Evolutionary conservation across 2,797 vertebrate genomes (phyloP), one percentile per base, ranked within the genome.

Genomic region (Karalla daura): DNA sequence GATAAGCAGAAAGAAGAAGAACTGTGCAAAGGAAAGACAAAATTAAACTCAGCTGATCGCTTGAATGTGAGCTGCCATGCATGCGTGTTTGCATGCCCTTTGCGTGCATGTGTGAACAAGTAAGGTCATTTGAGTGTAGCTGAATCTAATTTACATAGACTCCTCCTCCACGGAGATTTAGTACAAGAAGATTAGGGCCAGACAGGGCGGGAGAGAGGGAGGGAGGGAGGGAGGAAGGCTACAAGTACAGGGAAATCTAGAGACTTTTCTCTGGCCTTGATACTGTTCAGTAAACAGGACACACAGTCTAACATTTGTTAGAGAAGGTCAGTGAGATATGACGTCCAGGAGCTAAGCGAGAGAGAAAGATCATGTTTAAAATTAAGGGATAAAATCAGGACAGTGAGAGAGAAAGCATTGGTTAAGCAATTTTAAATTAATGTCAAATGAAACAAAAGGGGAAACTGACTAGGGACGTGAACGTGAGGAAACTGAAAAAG

Each of bases 1-100:
- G 86, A 99, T 88, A 2, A 99, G 87, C 47, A 99, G 95, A 88
- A 96, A 98, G 86, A 92, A 80, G 78, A 99, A 99, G 87, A 99
- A 99, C 98, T 99, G 80, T 39, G 69, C 44, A 41, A 49, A 68
- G 11, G 23, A 65, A 7, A 73, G 5, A 60, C 24, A 58, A 20
- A 77, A 72, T 63, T 28, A 47, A 61, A 71, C 20, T 70, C 23
- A 70, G 15, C 36, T 69, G 5, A 68, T 25, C 21, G 37, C 49
- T 9, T 56, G 8, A 55, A 32, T 40, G 24, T 44, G 60, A 27
- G 24, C 25, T 8, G 44, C 15, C 27, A 36, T 44, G 35, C 44
- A 25, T 47, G 13, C 33, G 15, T 74, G 54, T 51, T 50, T 2
- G 12, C 53, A 46, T 72, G 63, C 37, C 18, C 10, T 55, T 17